Evolutionary conservation across 92 coral and sea anemone species (phyloP).

Genomic region (Zoanthus gigantus): DNA sequence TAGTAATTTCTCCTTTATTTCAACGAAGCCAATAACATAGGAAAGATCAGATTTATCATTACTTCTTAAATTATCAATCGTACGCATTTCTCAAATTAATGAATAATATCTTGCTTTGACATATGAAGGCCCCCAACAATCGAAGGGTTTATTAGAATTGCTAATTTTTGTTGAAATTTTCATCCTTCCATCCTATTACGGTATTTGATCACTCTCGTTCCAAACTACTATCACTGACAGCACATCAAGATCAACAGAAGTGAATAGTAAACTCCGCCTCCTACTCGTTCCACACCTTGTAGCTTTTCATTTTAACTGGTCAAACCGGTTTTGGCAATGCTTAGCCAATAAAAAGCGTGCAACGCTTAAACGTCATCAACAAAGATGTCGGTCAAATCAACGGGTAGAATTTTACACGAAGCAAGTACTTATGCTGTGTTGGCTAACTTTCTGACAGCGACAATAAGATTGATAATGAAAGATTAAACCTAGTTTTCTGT

Average conservation of each 20-base stretch:
- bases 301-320: constrained; percentile 21
- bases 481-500: background rate
- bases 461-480: background rate
- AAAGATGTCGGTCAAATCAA: constrained; percentile 52
- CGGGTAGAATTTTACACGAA: constrained; percentile 45
- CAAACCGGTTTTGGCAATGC: constrained; percentile 25
- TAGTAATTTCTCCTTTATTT: background rate
- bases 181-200: constrained; percentile 53
- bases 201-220: constrained; percentile 28
- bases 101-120: constrained; percentile 28
- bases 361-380: constrained; percentile 45
- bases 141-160: constrained; percentile 30
- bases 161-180: constrained; percentile 42
- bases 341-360: constrained; percentile 38
- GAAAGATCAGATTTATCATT: background rate
- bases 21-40: background rate
- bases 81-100: constrained; percentile 25
- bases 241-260: constrained; percentile 18
- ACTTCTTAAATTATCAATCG: constrained; percentile 8
- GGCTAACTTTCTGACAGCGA: constrained; percentile 6
- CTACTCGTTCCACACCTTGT: constrained; percentile 43
- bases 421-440: constrained; percentile 39
- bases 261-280: constrained; percentile 49
- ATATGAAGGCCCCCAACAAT: constrained; percentile 19
- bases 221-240: constrained; percentile 27